These are phyloP conservation scores for Drosophila mulleri DNA, from an alignment of 2,888 invertebrate genomes.

Conservation along the genomic window DNA sequence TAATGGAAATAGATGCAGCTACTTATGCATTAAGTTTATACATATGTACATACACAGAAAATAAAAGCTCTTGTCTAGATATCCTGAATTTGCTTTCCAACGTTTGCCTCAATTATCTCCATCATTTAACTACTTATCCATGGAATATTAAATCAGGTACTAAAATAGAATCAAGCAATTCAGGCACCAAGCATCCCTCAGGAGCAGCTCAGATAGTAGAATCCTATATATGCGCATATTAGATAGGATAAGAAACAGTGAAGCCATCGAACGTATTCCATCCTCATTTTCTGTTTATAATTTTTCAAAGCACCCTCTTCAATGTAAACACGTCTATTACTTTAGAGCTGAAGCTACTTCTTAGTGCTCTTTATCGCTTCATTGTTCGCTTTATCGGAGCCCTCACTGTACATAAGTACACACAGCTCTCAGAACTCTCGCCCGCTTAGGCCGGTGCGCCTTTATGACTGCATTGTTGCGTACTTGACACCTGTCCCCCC, in stretches of 20 bases:
- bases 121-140: background rate
- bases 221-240: background rate
- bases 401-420: constrained; percentile 10
- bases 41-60: background rate
- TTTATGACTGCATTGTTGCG: constrained; percentile 64
- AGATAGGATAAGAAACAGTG: background rate
- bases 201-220: background rate
- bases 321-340: background rate
- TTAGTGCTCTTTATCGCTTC: background rate
- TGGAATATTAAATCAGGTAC: background rate
- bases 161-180: background rate
- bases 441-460: constrained; percentile 43
- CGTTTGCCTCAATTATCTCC: background rate
- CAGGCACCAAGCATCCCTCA: background rate
- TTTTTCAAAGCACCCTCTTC: background rate
- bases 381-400: constrained; percentile 2
- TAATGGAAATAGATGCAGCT: background rate
- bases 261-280: background rate
- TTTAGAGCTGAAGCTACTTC: background rate
- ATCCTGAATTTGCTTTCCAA: background rate
- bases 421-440: constrained; percentile 13
- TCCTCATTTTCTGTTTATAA: background rate
- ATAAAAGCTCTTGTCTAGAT: too few species aligned
- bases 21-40: background rate
- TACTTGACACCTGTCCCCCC: constrained; percentile 2